Percentiles rank a stretch among this genome's conserved stretches.
Evolutionary conservation across 2,797 vertebrate species (phyloP).

Genomic region (Adrianichthys oophorus): DNA sequence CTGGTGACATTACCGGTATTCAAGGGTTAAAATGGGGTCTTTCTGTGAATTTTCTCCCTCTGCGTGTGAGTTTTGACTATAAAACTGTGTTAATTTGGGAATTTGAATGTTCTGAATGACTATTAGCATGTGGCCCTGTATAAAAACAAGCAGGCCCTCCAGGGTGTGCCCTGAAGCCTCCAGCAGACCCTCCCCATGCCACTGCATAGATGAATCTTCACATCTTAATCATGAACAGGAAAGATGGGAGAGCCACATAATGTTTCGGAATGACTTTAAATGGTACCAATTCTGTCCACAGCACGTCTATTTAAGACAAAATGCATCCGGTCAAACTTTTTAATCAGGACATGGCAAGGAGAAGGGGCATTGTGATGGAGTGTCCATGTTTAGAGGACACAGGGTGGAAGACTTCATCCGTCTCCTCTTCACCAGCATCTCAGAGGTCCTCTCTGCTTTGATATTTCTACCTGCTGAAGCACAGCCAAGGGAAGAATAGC

Average conservation of each 20-base stretch:
- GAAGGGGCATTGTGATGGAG: conserved; percentile 67
- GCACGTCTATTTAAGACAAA: conserved; percentile 60
- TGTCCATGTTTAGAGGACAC: conserved; percentile 75
- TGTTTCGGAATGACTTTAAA: conserved; percentile 13
- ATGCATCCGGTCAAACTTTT: conserved; percentile 72
- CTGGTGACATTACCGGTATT: too few species aligned
- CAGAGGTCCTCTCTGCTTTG: conserved; percentile 72
- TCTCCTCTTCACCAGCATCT: conserved; percentile 69
- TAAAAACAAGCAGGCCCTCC: too few species aligned
- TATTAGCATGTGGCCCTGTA: too few species aligned
- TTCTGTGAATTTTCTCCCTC: too few species aligned
- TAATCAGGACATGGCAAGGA: conserved; percentile 76
- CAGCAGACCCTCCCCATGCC: background rate
- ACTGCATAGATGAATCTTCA: conserved; percentile 12
- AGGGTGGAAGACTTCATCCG: conserved; percentile 71
- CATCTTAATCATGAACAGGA: conserved; percentile 24
- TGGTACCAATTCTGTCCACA: conserved; percentile 25
- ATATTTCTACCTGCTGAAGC: conserved; percentile 76
- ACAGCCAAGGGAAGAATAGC: conserved; percentile 67
- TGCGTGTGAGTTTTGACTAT: too few species aligned
- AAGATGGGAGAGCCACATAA: conserved; percentile 4
- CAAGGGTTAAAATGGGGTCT: too few species aligned
- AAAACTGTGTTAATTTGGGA: too few species aligned
- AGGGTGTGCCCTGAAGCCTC: too few species aligned
- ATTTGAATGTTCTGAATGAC: too few species aligned